Conservation (phyloP, 2,113 vertebrate species). For the Microtus richardsoni region DNA sequence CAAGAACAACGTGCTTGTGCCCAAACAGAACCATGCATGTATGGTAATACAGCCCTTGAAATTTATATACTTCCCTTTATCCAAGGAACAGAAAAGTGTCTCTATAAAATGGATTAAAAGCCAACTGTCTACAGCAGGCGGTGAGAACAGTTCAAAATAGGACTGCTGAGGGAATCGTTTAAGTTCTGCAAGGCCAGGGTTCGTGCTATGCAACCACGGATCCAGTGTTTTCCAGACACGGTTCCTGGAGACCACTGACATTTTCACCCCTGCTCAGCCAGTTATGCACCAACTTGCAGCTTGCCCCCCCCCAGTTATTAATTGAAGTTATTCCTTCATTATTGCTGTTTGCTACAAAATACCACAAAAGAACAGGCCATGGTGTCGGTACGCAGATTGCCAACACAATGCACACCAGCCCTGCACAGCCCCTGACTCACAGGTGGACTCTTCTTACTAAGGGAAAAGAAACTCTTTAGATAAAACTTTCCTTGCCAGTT, state of each 20-base stretch:
- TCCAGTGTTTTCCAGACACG: not conserved
- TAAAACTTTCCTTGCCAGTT: constrained; percentile 1
- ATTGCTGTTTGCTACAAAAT: not conserved
- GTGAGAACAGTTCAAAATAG: constrained; percentile 56
- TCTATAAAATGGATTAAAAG: constrained; percentile 72
- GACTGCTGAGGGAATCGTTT: constrained; percentile 49
- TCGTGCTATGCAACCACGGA: not conserved
- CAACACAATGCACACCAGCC: not conserved
- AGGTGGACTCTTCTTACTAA: not conserved
- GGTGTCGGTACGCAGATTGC: not conserved
- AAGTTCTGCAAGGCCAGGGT: constrained; percentile 55
- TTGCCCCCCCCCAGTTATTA: not conserved
- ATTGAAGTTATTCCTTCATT: not conserved
- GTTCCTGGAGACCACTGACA: constrained; percentile 42
- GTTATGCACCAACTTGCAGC: not conserved
- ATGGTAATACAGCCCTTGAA: constrained; percentile 77
- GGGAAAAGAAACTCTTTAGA: not conserved
- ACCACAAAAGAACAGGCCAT: not conserved
- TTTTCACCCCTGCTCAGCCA: constrained; percentile 17
- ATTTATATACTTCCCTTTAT: constrained; percentile 77
- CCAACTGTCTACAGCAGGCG: constrained; percentile 73
- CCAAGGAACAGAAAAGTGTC: constrained; percentile 77
- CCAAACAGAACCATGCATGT: constrained; percentile 79
- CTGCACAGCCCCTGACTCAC: not conserved
- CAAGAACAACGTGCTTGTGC: constrained; percentile 76